Conservation (phyloP, 2,797 vertebrate species). For the Limosa lapponica region DNA sequence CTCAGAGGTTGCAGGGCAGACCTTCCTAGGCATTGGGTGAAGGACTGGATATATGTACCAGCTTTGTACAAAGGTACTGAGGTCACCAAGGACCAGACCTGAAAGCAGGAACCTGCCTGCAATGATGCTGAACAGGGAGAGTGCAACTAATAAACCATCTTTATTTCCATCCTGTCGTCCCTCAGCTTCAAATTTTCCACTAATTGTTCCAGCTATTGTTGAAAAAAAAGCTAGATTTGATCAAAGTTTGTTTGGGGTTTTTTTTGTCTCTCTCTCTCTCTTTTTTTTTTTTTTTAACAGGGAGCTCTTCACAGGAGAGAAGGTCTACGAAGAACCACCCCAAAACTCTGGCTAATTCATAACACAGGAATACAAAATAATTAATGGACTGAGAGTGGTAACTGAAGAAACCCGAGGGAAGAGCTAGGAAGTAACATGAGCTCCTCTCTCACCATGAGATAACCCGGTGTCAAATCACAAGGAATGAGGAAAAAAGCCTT, state of each 20-base stretch:
- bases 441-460: background rate
- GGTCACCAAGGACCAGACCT: background rate
- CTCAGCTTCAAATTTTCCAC: background rate
- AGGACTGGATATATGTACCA: background rate
- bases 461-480: background rate
- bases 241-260: accelerated
- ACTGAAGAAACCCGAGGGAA: background rate
- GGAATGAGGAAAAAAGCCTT: background rate
- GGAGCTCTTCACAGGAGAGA: background rate
- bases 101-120: background rate
- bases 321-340: background rate
- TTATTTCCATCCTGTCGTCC: background rate
- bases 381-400: background rate
- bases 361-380: background rate
- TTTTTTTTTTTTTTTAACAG: background rate
- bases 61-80: background rate
- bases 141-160: background rate
- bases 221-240: background rate
- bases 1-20: background rate
- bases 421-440: background rate
- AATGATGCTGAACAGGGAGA: background rate
- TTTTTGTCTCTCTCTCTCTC: too few species aligned
- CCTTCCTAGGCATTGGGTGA: background rate
- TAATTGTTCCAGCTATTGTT: background rate
- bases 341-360: background rate